Conservation (phyloP, 1,140 invertebrate species). For the Drosophila truncata region DNA sequence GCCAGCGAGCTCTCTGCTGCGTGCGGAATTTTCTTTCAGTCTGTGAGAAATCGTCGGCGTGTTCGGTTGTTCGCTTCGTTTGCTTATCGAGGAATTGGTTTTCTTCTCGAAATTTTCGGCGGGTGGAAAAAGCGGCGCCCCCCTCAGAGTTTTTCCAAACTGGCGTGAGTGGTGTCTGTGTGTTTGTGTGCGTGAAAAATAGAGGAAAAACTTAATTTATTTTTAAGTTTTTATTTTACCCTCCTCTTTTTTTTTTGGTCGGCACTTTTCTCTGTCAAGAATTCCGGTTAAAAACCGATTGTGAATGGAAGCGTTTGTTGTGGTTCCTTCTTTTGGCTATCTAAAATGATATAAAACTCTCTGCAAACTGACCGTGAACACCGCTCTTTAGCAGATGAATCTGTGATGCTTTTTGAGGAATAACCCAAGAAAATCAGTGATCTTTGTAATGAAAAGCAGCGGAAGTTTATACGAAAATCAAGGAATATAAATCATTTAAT, state of each 20-base stretch:
- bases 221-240: conserved; percentile 73
- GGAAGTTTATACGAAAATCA: conserved; percentile 4
- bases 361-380: conserved; percentile 75
- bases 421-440: conserved; percentile 3
- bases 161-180: conserved; percentile 14
- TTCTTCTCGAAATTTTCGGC: conserved; percentile 39
- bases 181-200: conserved; percentile 53
- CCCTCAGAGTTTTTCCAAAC: conserved; percentile 57
- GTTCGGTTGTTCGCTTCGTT: conserved; percentile 56
- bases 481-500: conserved; percentile 9
- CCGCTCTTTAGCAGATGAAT: conserved; percentile 36
- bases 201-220: conserved; percentile 76
- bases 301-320: conserved; percentile 76
- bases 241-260: conserved; percentile 33
- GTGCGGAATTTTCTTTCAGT: conserved; percentile 82
- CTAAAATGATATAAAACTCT: conserved; percentile 39
- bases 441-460: neutral
- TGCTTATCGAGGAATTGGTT: conserved; percentile 59
- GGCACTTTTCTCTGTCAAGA: conserved; percentile 62
- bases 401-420: conserved; percentile 22
- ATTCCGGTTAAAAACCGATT: conserved; percentile 68
- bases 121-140: conserved; percentile 67
- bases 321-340: conserved; percentile 25
- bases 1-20: conserved; percentile 62
- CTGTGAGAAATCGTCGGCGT: conserved; percentile 79